Percentiles rank a stretch among this genome's conserved stretches.
phyloP scores from a whole-genome alignment of 2,888 invertebrate genomes.

The Chaetogeoica ovagalla region DNA sequence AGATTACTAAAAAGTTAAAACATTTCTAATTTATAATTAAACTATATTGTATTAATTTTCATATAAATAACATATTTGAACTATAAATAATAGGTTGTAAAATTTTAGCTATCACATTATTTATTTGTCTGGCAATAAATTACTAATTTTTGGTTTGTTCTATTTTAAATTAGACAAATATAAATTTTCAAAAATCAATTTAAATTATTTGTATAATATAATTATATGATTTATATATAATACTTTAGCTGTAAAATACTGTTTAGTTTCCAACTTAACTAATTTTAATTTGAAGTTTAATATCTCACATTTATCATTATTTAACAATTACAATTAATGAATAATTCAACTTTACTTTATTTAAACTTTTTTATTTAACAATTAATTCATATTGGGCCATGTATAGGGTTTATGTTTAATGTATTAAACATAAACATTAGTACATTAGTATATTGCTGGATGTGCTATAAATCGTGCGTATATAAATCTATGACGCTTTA shows the following conservation, averaged over 20 bases:
- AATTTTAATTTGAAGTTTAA: background rate
- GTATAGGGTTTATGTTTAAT: background rate
- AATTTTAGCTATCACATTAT: slow-evolving; percentile 14
- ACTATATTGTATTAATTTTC: background rate
- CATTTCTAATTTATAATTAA: background rate
- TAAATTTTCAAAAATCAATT: background rate
- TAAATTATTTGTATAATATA: slow-evolving; percentile 6
- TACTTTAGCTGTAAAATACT: slow-evolving; percentile 21
- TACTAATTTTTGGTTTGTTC: slow-evolving; percentile 15
- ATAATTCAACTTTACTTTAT: slow-evolving; percentile 2
- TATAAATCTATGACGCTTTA: too few species aligned
- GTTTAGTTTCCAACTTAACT: slow-evolving; percentile 1
- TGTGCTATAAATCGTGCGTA: too few species aligned
- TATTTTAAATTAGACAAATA: slow-evolving; percentile 7
- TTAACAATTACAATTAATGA: background rate
- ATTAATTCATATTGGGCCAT: background rate
- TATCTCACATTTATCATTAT: background rate
- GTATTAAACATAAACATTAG: too few species aligned
- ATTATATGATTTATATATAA: background rate
- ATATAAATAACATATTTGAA: background rate
- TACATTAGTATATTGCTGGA: too few species aligned
- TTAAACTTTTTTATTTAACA: background rate
- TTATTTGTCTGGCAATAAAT: background rate
- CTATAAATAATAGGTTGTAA: slow-evolving; percentile 5
- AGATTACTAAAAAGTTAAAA: background rate